Evolutionary conservation across 2,113 vertebrate genomes (phyloP).

Genomic region (Edolisoma coerulescens): DNA sequence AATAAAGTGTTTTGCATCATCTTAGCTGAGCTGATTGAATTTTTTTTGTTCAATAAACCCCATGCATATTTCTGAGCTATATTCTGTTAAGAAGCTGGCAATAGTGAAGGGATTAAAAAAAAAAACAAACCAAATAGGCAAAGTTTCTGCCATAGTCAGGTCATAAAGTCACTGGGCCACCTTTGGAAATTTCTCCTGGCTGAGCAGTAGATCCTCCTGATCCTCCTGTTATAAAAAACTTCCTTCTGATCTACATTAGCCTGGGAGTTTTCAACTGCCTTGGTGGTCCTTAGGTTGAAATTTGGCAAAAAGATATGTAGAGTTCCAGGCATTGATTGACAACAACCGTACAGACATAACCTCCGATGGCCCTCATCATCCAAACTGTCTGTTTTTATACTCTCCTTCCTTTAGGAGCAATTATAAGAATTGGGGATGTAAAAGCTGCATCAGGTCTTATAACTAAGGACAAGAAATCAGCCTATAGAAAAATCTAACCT

Average conservation of each 20-base stretch:
- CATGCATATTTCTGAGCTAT: background rate
- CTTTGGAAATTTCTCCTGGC: background rate
- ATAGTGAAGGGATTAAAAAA: too few relatives aligned
- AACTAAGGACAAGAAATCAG: background rate
- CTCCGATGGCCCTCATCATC: background rate
- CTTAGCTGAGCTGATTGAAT: background rate
- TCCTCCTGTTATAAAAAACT: background rate
- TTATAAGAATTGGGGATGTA: background rate
- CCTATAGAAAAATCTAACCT: background rate
- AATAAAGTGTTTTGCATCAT: background rate
- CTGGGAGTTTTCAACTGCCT: background rate
- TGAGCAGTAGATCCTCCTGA: background rate
- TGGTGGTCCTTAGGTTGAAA: background rate
- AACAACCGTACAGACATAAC: background rate
- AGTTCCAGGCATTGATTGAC: background rate
- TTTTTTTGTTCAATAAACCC: background rate
- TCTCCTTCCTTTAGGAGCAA: background rate
- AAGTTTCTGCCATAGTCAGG: background rate
- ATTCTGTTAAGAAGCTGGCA: background rate
- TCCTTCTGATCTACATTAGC: background rate
- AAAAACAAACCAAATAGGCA: background rate
- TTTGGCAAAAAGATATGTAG: background rate
- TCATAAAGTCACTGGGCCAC: background rate
- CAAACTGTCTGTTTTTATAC: background rate
- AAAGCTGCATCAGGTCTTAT: background rate